phyloP scores from a whole-genome alignment of 2,888 invertebrate genomes.

The Malthinus flaveolus region DNA sequence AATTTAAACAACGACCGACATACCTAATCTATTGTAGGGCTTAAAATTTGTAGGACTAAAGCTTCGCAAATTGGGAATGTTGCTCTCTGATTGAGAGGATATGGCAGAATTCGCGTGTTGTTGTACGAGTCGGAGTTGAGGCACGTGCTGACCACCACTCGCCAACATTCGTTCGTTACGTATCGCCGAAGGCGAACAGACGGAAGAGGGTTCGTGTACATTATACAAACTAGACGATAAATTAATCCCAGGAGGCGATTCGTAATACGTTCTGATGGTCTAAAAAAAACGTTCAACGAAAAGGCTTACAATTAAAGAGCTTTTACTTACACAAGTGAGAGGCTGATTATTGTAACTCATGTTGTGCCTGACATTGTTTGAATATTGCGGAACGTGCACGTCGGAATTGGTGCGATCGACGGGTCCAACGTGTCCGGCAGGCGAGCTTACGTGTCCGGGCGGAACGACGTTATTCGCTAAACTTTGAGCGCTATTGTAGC shows the following conservation, averaged over 20 bases:
- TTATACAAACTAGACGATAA: slow-evolving; percentile 54
- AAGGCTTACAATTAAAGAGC: neutral
- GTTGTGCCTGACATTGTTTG: slow-evolving; percentile 26
- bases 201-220: slow-evolving; percentile 48
- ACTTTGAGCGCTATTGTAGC: slow-evolving; percentile 22
- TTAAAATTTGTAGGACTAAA: slow-evolving; percentile 51
- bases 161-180: slow-evolving; percentile 43
- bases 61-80: slow-evolving; percentile 51
- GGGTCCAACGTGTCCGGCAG: slow-evolving; percentile 26
- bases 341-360: slow-evolving; percentile 30
- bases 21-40: slow-evolving; percentile 46
- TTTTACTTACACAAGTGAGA: slow-evolving; percentile 33
- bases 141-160: slow-evolving; percentile 23
- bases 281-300: slow-evolving; percentile 34
- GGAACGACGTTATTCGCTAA: slow-evolving; percentile 27
- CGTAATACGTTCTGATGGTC: slow-evolving; percentile 58
- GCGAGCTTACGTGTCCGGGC: slow-evolving; percentile 21
- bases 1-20: slow-evolving; percentile 19
- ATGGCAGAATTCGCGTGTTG: slow-evolving; percentile 43
- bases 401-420: slow-evolving; percentile 25
- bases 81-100: slow-evolving; percentile 54
- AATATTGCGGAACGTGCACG: slow-evolving; percentile 13
- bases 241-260: slow-evolving; percentile 51
- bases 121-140: slow-evolving; percentile 33
- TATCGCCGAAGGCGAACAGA: slow-evolving; percentile 42